Base-by-base conservation (phyloP, 2,797 vertebrate genomes). In the Centropyge bicolor region DNA sequence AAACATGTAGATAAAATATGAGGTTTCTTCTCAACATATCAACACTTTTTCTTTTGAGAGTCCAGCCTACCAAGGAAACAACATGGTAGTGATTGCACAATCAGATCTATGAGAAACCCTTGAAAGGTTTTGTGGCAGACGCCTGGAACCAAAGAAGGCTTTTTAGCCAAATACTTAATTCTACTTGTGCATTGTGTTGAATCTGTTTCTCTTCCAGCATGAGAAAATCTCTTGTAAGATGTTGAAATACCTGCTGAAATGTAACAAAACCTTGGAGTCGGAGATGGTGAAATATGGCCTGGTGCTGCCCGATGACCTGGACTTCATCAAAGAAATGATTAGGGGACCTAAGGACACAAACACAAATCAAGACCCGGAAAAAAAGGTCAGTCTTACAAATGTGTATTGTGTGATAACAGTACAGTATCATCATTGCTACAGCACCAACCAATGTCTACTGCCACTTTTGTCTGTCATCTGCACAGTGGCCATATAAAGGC, bases 311-410 rank as follows among this genome's bases (percentile, higher is more conserved):
- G 88, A 95, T 35, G 97, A 98, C 77, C 85, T 96, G 49, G 1
- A 6, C 5, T 98, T 98, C 91, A 97, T 98, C 81, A 97, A 95
- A 86, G 97, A 98, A 59, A 95, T 95, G 71, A 97, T 98, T 78
- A 80, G n/a, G 17, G 96, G 96, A 54, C 95, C 95, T 7, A 49
- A 43, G 48, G 12, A 87, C 6, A 27, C 7, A 31, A 14, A 11
- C 0, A 0, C 16, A 45, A 3, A 31, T 0, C 4, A 5, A 62
- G 48, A 64, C 0, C 2, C 69, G 4, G 77, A 77, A 12, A 6
- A 35, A 31, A 52, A 6, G 45, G 5, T 95, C 82, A 94, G 20
- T 76, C 31, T 13, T 7, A 19, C 12, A 1, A 10, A 5, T 20
- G 10, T 46, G 13, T 57, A 14, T 14, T 40, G 0, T 38, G 9